Base-by-base conservation (phyloP, 2,113 vertebrate genomes). In the Cochlearius cochlearius region DNA sequence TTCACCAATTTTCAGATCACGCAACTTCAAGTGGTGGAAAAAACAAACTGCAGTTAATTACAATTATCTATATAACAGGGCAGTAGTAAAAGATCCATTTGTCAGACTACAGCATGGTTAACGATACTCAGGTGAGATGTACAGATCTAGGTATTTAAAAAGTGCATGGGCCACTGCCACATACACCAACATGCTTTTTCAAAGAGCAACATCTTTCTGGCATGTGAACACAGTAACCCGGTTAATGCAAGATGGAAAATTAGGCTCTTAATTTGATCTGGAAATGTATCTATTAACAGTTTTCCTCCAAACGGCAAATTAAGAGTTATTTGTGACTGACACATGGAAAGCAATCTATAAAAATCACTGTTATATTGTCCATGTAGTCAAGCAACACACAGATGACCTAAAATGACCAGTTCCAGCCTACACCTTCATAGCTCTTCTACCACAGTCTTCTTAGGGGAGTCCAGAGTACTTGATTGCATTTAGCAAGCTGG, bases 1-100 rank as follows among this genome's bases (percentile, higher is more conserved):
- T 87, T 94, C 95, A 96, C 90, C 71, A 22, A 1, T 94, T 96
- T 86, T 95, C 91, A 84, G 72, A 75, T 95, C 95, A 94, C 84
- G 43, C 21, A 25, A 90, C 52, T 84, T 95, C 96, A 95, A 94
- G 75, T 91, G 84, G 67, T 80, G 38, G 66, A 66, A 95, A 90
- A 96, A 92, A 16, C 68, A 66, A 92, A 86, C 72, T 75, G 78
- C 80, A 77, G 60, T 92, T 94, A 89, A 49, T 87, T 92, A 96
- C 92, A 90, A 79, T 92, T 85, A 92, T 41, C 72, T 94, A 60
- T 68, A 43, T 73, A 93, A 95, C 19, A 75, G 63, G 71, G 77
- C 86, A 86, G 78, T 90, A 96, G 43, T 88, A 97, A 91, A 95
- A 96, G 89, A 76, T 77, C 50, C 13, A 25, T 82, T 55, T 86